These are phyloP conservation scores for Diadophis punctatus DNA, from an alignment of 2,113 vertebrate species.

Conservation along the genomic window DNA sequence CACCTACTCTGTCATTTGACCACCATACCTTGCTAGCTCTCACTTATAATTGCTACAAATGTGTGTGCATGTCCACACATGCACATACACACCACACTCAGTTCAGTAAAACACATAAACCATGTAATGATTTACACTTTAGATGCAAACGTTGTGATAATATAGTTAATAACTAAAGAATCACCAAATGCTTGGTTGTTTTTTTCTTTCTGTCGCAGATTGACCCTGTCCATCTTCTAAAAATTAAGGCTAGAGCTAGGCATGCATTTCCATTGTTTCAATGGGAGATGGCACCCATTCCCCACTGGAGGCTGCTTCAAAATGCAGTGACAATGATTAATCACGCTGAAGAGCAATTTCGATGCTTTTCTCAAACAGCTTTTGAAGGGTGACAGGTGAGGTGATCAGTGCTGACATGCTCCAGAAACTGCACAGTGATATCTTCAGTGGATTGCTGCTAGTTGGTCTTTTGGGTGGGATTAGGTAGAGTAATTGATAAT, in stretches of 20 bases:
- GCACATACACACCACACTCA: background rate
- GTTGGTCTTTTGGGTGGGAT: background rate
- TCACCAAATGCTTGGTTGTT: background rate
- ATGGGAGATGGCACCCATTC: background rate
- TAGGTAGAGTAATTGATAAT: background rate
- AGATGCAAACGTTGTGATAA: background rate
- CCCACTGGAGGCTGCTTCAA: background rate
- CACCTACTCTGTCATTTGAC: background rate
- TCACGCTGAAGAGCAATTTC: background rate
- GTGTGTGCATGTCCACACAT: background rate
- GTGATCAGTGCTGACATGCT: background rate
- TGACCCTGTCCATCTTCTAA: background rate
- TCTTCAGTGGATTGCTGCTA: slow-evolving; percentile 3
- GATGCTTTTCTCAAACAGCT: background rate
- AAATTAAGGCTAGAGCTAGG: background rate
- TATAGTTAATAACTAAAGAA: background rate
- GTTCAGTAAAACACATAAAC: background rate
- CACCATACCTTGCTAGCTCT: background rate
- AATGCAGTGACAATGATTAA: slow-evolving; percentile 2
- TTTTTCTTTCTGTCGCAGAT: background rate
- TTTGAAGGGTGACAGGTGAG: background rate
- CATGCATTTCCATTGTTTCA: slow-evolving; percentile 12
- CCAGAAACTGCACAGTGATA: rapidly evolving
- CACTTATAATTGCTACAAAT: background rate
- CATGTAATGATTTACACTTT: background rate